phyloP scores from a whole-genome alignment of 2,888 invertebrate genomes.

The Dolichopus griseipennis region DNA sequence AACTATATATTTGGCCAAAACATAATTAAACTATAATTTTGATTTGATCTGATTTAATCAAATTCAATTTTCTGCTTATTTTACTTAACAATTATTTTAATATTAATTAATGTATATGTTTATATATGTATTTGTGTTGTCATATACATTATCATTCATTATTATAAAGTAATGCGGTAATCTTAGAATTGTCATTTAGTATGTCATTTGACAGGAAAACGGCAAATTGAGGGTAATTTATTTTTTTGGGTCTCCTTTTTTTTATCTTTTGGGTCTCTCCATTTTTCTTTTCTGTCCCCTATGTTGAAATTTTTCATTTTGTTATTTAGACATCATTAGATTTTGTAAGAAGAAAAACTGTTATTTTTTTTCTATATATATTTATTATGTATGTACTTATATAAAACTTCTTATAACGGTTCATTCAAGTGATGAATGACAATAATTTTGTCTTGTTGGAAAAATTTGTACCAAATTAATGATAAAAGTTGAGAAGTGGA shows the following conservation, averaged over 20 bases:
- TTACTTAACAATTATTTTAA: too few relatives aligned
- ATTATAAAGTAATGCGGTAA: too few relatives aligned
- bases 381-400: neutral
- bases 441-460: constrained; percentile 1
- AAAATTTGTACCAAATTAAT: neutral
- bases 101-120: too few relatives aligned
- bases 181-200: too few relatives aligned
- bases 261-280: too few relatives aligned
- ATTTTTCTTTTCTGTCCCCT: too few relatives aligned
- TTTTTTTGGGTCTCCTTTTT: neutral
- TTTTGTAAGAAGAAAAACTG: neutral
- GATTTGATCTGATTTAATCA: too few relatives aligned
- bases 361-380: neutral
- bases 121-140: too few relatives aligned
- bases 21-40: too few relatives aligned
- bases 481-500: neutral
- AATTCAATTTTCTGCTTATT: too few relatives aligned
- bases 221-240: neutral
- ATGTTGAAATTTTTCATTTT: neutral
- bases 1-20: too few relatives aligned
- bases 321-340: constrained; percentile 4
- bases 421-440: constrained; percentile 4
- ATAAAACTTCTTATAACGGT: neutral
- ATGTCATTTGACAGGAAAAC: neutral
- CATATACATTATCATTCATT: too few relatives aligned